Percentiles rank a stretch among this genome's conserved stretches.
These are phyloP conservation scores for Choloepus hoffmanni DNA, from an alignment of 2,113 vertebrate species.

Conservation along the genomic window DNA sequence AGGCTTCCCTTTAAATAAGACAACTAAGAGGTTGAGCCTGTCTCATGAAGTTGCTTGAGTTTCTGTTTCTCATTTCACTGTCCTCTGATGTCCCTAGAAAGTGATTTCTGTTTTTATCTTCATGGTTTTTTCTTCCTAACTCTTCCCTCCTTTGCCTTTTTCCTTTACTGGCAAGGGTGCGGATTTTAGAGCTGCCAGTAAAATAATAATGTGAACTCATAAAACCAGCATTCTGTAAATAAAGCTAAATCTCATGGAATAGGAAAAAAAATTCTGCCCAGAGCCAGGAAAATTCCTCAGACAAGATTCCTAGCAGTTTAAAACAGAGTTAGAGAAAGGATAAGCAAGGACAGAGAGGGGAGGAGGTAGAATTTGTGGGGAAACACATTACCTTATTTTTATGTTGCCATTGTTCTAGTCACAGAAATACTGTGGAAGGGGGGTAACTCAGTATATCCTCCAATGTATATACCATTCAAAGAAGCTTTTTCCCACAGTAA, in stretches of 20 bases:
- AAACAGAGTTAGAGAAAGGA: background rate
- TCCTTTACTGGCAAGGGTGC: slow-evolving; percentile 71
- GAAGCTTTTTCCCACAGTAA: background rate
- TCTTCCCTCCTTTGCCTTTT: slow-evolving; percentile 40
- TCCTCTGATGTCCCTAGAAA: slow-evolving; percentile 39
- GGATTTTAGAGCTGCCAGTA: slow-evolving; percentile 33
- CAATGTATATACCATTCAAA: background rate
- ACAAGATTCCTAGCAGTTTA: slow-evolving; percentile 9
- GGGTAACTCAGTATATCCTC: background rate
- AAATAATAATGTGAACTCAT: slow-evolving; percentile 67
- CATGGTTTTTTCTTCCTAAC: background rate
- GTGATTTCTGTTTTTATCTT: slow-evolving; percentile 61
- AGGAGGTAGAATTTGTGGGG: background rate
- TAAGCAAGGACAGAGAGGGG: background rate
- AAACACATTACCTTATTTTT: background rate
- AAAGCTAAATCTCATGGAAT: slow-evolving; percentile 63
- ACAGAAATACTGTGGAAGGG: background rate
- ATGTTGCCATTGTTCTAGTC: background rate
- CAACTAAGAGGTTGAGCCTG: background rate
- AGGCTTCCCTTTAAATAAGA: background rate
- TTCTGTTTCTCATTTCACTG: background rate
- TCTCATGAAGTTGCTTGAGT: background rate
- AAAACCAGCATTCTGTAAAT: slow-evolving; percentile 78
- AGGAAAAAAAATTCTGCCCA: slow-evolving; percentile 24
- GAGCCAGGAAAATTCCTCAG: slow-evolving; percentile 70